These are phyloP conservation scores for Drosophila watanabei DNA, from an alignment of 1,140 invertebrate species.

Conservation along the genomic window DNA sequence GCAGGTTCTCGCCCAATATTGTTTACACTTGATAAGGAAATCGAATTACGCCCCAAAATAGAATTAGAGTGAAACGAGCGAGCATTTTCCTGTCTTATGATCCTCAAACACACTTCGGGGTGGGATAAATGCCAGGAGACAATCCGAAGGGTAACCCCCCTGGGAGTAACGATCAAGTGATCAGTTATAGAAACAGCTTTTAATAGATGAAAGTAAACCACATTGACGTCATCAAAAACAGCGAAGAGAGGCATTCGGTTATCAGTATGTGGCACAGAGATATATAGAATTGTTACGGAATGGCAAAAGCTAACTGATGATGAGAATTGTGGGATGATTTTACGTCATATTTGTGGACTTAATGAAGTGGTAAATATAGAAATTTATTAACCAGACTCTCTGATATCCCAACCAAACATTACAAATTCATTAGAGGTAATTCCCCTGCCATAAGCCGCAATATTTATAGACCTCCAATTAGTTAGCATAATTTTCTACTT, in stretches of 20 bases:
- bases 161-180: neutral
- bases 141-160: neutral
- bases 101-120: neutral
- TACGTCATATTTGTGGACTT: neutral
- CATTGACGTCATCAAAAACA: conserved; percentile 41
- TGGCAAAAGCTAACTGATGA: neutral
- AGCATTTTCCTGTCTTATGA: conserved; percentile 18
- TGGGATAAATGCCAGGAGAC: neutral
- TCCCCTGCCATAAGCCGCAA: neutral
- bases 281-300: neutral
- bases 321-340: conserved; percentile 1
- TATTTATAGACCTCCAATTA: conserved; percentile 14
- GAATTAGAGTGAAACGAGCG: conserved; percentile 28
- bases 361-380: neutral
- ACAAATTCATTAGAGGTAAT: neutral
- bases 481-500: conserved; percentile 19
- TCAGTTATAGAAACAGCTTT: neutral
- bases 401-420: neutral
- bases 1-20: conserved; percentile 50
- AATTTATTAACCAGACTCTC: neutral
- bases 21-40: conserved; percentile 79
- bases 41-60: conserved; percentile 68
- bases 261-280: conserved; percentile 11
- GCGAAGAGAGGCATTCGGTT: neutral
- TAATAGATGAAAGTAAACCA: neutral